Base-by-base conservation (phyloP, 1,140 invertebrate genomes). In the Drusus annulatus region DNA sequence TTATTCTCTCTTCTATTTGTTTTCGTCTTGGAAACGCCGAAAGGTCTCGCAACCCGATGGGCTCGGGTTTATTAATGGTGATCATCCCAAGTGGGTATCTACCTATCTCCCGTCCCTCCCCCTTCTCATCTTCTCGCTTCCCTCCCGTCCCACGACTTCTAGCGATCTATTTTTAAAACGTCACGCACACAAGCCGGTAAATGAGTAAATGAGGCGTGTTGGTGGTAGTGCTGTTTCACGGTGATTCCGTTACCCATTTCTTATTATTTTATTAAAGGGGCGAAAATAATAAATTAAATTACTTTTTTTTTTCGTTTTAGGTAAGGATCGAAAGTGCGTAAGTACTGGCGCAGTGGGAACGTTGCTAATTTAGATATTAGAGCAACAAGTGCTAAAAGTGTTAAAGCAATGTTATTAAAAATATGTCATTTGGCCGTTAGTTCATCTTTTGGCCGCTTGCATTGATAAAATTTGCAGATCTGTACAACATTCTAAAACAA, bases 21-120 rank as follows among this genome's bases (percentile, higher is more conserved):
- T 71, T 68, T 52, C 45, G 68, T 65, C 68, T 71, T 71, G 68
- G 68, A 71, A 71, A 71, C 51, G 68, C 68, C 68, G 68, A 71
- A 71, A 71, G 68, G 68, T 71, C 68, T 71, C 68, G 36, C 68
- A 21, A 15, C 45, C 68, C 68, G 68, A 68, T 68, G 63, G 31
- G 63, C 31, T 31, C 31, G 31, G 63, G 68, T 71, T 71, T 71
- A 71, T 71, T 71, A 71, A 71, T 71, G 68, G 68, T 71, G 45
- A 71, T 71, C 68, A 71, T 21, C 45, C 25, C n/a, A 51, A 71
- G 45, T 45, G 36, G 36, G 36, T 51, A 68, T n/a, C 63, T 68
- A 68, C 63, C 63, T 65, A 65, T 31, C 62, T 45, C 15, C 16
- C 60, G 3, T 6, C 6, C 8, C 31, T 36, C 8, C 5, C 36